Conservation (phyloP, 2,797 vertebrate genomes). For the Chelon auratus region DNA sequence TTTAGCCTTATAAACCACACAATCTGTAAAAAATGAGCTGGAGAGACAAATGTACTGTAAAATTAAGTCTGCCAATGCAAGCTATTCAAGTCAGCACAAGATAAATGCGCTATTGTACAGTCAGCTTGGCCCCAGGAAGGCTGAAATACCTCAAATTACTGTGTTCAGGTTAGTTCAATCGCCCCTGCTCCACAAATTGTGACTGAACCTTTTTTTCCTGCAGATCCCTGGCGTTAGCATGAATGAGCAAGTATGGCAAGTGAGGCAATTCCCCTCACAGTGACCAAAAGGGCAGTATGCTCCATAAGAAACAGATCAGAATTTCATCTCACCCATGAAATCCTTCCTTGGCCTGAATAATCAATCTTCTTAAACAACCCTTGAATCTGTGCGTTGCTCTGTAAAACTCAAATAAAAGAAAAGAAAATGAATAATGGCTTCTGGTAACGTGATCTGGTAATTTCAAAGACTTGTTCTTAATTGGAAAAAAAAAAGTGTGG, state of each 20-base stretch:
- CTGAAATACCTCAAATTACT: slow-evolving; percentile 4
- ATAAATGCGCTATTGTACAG: slow-evolving; percentile 8
- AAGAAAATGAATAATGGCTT: slow-evolving; percentile 1
- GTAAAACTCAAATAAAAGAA: slow-evolving; percentile 65
- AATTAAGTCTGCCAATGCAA: background rate
- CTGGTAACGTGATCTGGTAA: slow-evolving; percentile 24
- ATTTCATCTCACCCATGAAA: slow-evolving; percentile 83
- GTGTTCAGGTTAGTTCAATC: background rate
- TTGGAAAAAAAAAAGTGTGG: slow-evolving; percentile 13
- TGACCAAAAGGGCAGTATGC: slow-evolving; percentile 36
- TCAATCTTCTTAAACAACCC: slow-evolving; percentile 87
- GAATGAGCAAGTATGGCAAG: slow-evolving; percentile 24
- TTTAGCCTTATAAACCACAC: background rate
- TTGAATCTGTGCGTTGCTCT: slow-evolving; percentile 84
- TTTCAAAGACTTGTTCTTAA: slow-evolving; percentile 2
- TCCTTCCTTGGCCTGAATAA: slow-evolving; percentile 79
- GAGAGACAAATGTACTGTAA: background rate
- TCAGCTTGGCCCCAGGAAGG: background rate
- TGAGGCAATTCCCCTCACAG: slow-evolving; percentile 5
- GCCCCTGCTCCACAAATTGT: slow-evolving; percentile 17
- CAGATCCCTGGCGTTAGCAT: slow-evolving; percentile 24
- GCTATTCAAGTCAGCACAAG: slow-evolving; percentile 5
- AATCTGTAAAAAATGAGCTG: background rate
- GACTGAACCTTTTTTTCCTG: slow-evolving; percentile 18
- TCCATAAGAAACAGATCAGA: slow-evolving; percentile 44